phyloP scores from a whole-genome alignment of 1,140 invertebrate species.

The Oreohelix idahoensis region DNA sequence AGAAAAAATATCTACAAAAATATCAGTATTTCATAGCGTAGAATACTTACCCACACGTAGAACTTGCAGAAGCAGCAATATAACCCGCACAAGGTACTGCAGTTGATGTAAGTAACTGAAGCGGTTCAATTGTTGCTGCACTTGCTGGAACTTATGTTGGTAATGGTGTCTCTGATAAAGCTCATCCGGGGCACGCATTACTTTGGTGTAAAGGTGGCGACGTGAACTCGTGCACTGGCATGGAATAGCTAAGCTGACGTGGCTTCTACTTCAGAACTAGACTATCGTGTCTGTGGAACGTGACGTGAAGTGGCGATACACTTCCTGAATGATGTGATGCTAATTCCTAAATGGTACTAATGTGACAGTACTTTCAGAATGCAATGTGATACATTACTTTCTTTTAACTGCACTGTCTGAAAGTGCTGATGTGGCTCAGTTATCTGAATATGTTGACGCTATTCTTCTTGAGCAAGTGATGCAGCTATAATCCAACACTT shows the following conservation, averaged over 20 bases:
- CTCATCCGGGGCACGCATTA: slow-evolving; percentile 1
- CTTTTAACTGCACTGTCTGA: too few species aligned
- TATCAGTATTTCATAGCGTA: background rate
- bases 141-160: background rate
- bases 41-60: background rate
- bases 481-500: too few species aligned
- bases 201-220: background rate
- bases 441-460: too few species aligned
- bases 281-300: background rate
- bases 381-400: too few species aligned
- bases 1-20: too few species aligned
- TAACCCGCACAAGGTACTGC: background rate
- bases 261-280: background rate
- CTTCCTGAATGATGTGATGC: too few species aligned
- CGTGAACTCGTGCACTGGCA: background rate
- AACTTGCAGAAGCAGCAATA: background rate
- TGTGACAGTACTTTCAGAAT: too few species aligned
- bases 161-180: background rate
- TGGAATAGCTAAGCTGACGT: background rate
- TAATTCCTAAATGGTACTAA: too few species aligned
- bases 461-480: too few species aligned
- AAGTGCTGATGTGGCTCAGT: too few species aligned
- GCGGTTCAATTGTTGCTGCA: background rate
- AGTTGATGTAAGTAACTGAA: background rate
- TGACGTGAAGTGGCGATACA: too few species aligned